Evolutionary conservation across 2,888 invertebrate species (phyloP).

Genomic region (Fragum sueziense): DNA sequence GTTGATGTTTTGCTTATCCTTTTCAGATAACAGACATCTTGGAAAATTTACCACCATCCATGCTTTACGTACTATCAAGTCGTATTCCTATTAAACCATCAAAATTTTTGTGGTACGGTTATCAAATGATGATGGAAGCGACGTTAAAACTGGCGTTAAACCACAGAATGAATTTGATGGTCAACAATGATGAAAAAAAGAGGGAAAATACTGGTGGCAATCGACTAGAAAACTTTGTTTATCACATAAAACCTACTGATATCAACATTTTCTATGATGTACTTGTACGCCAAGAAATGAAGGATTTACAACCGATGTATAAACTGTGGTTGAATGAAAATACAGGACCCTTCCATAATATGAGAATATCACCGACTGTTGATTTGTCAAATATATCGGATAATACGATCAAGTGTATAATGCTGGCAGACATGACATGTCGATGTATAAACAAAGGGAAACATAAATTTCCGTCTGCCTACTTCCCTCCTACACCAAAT

Average conservation of each 20-base stretch:
- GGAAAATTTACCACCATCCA: background rate
- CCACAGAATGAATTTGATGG: constrained; percentile 1
- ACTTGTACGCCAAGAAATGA: background rate
- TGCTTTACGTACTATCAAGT: background rate
- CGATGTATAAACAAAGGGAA: constrained; percentile 17
- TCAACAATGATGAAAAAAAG: background rate
- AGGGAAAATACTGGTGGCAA: background rate
- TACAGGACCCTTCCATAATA: background rate
- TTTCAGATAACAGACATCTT: constrained; percentile 6
- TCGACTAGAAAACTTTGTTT: background rate
- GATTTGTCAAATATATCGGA: background rate
- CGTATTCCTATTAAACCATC: background rate
- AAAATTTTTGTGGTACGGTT: background rate
- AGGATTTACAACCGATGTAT: background rate
- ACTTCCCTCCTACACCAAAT: constrained; percentile 10
- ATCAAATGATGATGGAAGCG: constrained; percentile 11
- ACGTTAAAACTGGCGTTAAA: background rate
- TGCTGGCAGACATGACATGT: constrained; percentile 8
- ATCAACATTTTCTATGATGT: background rate
- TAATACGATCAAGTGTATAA: constrained; percentile 14
- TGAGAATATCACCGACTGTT: background rate
- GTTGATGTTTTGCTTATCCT: too few species aligned
- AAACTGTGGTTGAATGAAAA: background rate
- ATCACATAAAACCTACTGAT: background rate
- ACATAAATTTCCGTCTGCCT: constrained; percentile 28